phyloP scores from a whole-genome alignment of 2,888 invertebrate species.

The Drosophila demipolita region DNA sequence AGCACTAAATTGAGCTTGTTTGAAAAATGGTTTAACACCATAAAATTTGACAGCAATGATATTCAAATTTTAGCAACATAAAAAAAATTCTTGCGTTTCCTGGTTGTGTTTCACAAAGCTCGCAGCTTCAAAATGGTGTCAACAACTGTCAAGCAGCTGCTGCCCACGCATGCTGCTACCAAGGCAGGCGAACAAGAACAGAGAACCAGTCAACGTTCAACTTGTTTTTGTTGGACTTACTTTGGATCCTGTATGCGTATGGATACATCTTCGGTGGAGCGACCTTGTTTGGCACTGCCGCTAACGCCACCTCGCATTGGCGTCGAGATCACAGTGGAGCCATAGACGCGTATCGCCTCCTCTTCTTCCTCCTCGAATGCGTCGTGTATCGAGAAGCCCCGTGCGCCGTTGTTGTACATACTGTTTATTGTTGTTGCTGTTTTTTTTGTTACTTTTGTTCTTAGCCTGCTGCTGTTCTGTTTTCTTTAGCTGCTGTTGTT shows the following conservation, averaged over 20 bases:
- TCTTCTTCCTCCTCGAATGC: conserved; percentile 94
- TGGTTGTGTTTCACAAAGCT: conserved; percentile 25
- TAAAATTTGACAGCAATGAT: conserved; percentile 1
- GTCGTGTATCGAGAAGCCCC: conserved; percentile 92
- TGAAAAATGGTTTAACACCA: neutral
- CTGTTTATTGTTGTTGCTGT: conserved; percentile 43
- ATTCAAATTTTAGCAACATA: neutral
- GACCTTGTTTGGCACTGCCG: conserved; percentile 83
- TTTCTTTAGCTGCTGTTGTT: conserved; percentile 48
- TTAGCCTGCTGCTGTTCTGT: conserved; percentile 40
- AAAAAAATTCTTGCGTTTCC: conserved; percentile 19
- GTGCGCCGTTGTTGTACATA: conserved; percentile 76
- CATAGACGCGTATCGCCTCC: conserved; percentile 93
- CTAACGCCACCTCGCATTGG: conserved; percentile 87
- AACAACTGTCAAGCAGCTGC: conserved; percentile 50
- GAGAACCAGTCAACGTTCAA: conserved; percentile 37
- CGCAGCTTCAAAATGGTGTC: conserved; percentile 59
- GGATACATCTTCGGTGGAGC: conserved; percentile 86
- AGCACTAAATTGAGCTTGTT: neutral
- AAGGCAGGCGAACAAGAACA: conserved; percentile 21
- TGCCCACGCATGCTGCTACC: conserved; percentile 39
- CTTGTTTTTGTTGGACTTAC: conserved; percentile 73
- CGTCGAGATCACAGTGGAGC: conserved; percentile 90
- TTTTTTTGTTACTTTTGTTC: conserved; percentile 14
- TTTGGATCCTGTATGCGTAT: conserved; percentile 86